Base-by-base conservation (phyloP, 2,888 invertebrate species). In the Xestia c-nigrum region DNA sequence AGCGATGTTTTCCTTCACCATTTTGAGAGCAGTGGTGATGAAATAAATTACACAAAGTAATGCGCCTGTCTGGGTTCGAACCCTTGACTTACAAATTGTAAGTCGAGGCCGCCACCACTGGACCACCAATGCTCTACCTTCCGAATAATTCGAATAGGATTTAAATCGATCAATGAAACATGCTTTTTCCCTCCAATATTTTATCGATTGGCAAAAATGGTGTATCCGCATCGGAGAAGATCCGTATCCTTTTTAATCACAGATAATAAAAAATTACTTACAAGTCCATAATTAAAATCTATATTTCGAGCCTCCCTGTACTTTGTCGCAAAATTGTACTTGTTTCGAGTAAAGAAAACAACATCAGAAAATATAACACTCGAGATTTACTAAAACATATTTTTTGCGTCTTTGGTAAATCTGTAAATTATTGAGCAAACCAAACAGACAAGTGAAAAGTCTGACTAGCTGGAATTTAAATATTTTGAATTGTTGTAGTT, bases 111-210 rank as follows among this genome's bases (percentile, higher is more conserved):
- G 31, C 31, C 31, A 31, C 31, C 31, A 31, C 31, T 31, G 31
- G 1, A 3, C 31, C 31, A 31, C 31, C 31, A 31, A 1, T 31
- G 31, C 31, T 31, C 31, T 31, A 31, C 31, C 31, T n/a, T n/a
- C n/a, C n/a, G 5, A 46, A 2, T 43, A 43, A n/a, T 52, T 21
- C 21, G 2, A 47, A 47, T 19, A 46, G 21, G 19, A 5, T 68
- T 47, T 75, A n/a, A 46, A n/a, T 50, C 12, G 9, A 55, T 73
- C 19, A 12, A n/a, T 19, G n/a, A 63, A 63, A 63, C n/a, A 63
- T 14, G 5, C 31, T 43, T 43, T 74, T 75, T 76, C 55, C 78
- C 78, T 67, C 47, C 76, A 76, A 76, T 38, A 52, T 24, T 76
- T 16, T 76, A 31, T 47, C 16, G 74, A 59, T 74, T 47, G 21